Base-by-base conservation (phyloP, 1,140 invertebrate species). In the Sitophilus oryzae region DNA sequence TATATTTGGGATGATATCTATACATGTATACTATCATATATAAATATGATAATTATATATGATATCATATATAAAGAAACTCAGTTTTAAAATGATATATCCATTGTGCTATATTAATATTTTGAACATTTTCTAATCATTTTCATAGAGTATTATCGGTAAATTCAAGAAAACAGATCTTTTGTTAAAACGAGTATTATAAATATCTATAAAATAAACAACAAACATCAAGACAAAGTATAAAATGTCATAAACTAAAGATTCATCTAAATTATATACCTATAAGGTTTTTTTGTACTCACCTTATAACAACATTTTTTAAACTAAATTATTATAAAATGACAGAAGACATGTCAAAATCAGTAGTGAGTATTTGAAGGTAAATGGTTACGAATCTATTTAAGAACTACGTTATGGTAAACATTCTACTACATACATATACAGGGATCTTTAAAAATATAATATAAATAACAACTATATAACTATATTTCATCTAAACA, bases 151-250 rank as follows among this genome's bases (percentile, higher is more conserved):
- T 30, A 30, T 6, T 30, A 30, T 30, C 11, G 37, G 37, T 14
- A 34, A 34, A 6, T 34, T 34, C 30, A 34, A 34, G n/a, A 34
- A 34, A 6, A 34, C 35, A 36, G 16, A 6, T 36, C n/a, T 14
- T 15, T 22, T 30, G 49, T 50, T 54, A 48, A 58, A 67, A 65
- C 61, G 53, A 58, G 48, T 56, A 14, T 19, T 37, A 64, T 65
- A 62, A 66, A 66, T 61, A 65, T 63, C 57, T 63, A 66, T 63
- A 66, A 60, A 63, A 66, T 67, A 66, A 60, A 66, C 59, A 67
- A 67, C 64, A 67, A 67, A 44, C n/a, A n/a, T 22, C 19, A 56
- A 49, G 53, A 36, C 35, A 19, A n/a, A n/a, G n/a, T n/a, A 40
- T 57, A 52, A 45, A 45, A 52, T 61, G 5, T 30, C 5, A 52